Base-by-base conservation (phyloP, 2,888 invertebrate species). In the Agonopterix subpropinquella region DNA sequence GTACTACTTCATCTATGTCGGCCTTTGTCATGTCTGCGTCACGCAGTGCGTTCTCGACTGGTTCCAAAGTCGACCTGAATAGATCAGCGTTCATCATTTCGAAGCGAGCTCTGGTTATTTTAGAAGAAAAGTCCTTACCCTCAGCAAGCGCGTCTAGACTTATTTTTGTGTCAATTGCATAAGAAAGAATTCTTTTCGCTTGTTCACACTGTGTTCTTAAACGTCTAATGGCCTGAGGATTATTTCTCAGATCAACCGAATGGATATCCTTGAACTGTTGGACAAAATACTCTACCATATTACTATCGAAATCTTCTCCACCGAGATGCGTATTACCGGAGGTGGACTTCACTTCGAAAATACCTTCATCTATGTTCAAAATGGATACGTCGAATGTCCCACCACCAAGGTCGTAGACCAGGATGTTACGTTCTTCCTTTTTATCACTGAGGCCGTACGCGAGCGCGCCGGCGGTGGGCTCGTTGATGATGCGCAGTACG, bases 321-420 rank as follows among this genome's bases (percentile, higher is more conserved):
- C 94, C 94, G 54, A 93, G 83, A 77, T 95, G 95, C 0, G 95
- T 95, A 65, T 96, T 95, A 4, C 95, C 95, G 2, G 95, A 92
- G 0, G 95, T 95, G 0, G 95, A 90, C 69, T 91, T 91, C 0
- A 96, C 95, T 86, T 95, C 94, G 65, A 95, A 95, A 0, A 93
- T 93, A 0, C 96, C 92, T 78, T 97, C 96, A 63, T 96, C 95
- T 72, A 98, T 97, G 57, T 95, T 92, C 36, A 98, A 87, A 57
- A 97, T 91, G 35, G 97, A 97, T 8, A 98, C 97, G 87, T 98
- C 97, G 72, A 98, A 98, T 37, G 96, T 97, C 36, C 96, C 97
- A 55, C 97, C 97, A 13, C 94, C 94, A 51, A 95, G 89, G 74
- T 94, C 94, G 62, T 93, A 94, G 61, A 94, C 94, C 10, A 94